Percentiles rank a stretch among this genome's conserved stretches.
These are phyloP conservation scores for Fistularia tabacaria DNA, from an alignment of 2,797 vertebrate genomes.

Conservation along the genomic window DNA sequence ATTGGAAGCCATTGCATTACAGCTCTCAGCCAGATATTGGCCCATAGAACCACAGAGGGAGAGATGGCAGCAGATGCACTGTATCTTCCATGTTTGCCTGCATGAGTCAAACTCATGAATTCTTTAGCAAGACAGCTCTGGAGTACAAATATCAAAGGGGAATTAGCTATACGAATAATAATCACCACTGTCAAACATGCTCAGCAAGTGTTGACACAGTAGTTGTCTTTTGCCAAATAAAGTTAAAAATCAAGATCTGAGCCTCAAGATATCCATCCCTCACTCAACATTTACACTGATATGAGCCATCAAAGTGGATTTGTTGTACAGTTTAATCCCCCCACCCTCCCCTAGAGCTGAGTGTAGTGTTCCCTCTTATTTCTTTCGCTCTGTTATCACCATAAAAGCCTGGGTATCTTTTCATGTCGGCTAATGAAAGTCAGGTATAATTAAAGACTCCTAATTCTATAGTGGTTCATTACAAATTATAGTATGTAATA, in stretches of 20 bases:
- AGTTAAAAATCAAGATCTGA: constrained; percentile 36
- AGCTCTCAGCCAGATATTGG: too few relatives aligned
- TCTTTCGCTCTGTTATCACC: constrained; percentile 13
- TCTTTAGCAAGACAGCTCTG: constrained; percentile 17
- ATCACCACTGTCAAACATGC: constrained; percentile 8
- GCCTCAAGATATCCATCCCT: constrained; percentile 14
- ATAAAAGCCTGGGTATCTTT: constrained; percentile 23
- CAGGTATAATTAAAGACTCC: constrained; percentile 40
- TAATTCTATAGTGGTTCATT: constrained; percentile 38
- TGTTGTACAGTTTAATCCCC: constrained; percentile 40
- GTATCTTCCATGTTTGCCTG: neutral
- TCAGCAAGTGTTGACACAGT: constrained; percentile 25
- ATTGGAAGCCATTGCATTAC: too few relatives aligned
- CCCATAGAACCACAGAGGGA: too few relatives aligned
- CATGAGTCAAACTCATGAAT: constrained; percentile 21
- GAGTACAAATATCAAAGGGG: constrained; percentile 36
- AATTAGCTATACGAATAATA: constrained; percentile 21
- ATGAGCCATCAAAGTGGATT: constrained; percentile 40
- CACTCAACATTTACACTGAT: constrained; percentile 17
- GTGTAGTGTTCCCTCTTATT: constrained; percentile 10
- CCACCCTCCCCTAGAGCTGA: neutral
- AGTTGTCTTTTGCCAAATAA: constrained; percentile 34
- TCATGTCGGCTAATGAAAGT: constrained; percentile 40
- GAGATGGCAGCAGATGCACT: neutral
- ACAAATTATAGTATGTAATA: constrained; percentile 9